Conservation (phyloP, 2,888 invertebrate species). For the Drosophila quinaria region DNA sequence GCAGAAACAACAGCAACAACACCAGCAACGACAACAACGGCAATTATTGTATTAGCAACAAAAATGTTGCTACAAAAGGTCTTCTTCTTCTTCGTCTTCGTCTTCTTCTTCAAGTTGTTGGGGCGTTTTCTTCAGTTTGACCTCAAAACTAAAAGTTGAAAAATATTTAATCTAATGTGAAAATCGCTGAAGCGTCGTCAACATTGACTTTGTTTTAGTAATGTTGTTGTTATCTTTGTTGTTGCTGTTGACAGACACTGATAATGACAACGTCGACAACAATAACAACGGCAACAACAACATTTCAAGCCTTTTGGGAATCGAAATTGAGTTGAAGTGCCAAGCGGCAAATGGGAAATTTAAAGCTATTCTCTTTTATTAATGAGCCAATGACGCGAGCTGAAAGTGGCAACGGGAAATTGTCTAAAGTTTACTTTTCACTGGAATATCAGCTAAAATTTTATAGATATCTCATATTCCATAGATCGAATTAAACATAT, state of each 20-base stretch:
- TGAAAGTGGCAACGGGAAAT: slow-evolving; percentile 8
- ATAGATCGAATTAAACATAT: background rate
- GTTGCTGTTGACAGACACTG: slow-evolving; percentile 42
- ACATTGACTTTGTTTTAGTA: slow-evolving; percentile 63
- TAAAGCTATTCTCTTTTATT: slow-evolving; percentile 12
- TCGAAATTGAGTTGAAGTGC: slow-evolving; percentile 34
- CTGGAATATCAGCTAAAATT: background rate
- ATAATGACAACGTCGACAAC: slow-evolving; percentile 48
- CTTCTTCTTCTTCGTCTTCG: slow-evolving; percentile 12
- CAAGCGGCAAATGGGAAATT: slow-evolving; percentile 32
- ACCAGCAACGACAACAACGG: slow-evolving; percentile 25
- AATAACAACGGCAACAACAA: slow-evolving; percentile 7
- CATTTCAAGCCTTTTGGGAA: slow-evolving; percentile 37
- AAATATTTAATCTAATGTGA: slow-evolving; percentile 80
- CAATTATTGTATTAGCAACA: slow-evolving; percentile 78
- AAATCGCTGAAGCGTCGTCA: slow-evolving; percentile 78
- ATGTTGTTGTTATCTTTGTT: slow-evolving; percentile 22
- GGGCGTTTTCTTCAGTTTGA: slow-evolving; percentile 67
- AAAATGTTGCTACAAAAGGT: slow-evolving; percentile 58
- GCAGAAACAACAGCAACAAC: slow-evolving; percentile 32
- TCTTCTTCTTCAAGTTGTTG: slow-evolving; percentile 15
- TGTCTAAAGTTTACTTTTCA: background rate
- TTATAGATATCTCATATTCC: background rate
- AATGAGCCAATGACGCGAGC: slow-evolving; percentile 30
- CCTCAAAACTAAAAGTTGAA: slow-evolving; percentile 76